Conservation (phyloP, 2,113 vertebrate genomes). For the Myotis davidii region DNA sequence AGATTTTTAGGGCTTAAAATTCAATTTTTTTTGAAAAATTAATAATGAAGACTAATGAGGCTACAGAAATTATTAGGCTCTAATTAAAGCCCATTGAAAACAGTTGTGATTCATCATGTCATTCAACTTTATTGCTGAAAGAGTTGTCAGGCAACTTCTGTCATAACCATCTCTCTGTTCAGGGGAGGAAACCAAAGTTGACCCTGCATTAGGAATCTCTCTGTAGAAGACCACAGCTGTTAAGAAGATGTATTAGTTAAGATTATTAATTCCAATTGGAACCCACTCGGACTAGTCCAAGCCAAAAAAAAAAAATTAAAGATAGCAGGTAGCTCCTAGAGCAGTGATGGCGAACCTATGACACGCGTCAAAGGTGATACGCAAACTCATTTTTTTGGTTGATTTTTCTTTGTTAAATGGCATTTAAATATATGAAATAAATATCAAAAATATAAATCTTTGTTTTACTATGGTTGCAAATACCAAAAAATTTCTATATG, state of each 20-base stretch:
- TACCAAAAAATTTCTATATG: no score
- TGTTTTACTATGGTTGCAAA: no score
- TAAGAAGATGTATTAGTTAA: not conserved
- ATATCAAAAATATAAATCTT: no score
- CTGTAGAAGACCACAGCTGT: not conserved
- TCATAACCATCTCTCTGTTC: not conserved
- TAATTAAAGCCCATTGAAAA: not conserved
- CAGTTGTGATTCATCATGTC: not conserved
- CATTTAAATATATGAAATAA: no score
- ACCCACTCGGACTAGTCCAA: not conserved
- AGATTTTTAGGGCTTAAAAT: not conserved
- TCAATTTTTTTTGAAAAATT: slow-evolving; percentile 27
- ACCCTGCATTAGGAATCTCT: not conserved
- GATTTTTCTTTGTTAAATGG: no score
- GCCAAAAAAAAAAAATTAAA: not conserved
- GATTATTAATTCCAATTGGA: not conserved
- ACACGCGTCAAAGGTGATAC: no score
- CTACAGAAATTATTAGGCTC: not conserved
- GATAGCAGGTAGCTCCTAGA: not conserved
- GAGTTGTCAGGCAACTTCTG: not conserved
- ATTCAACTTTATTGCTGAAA: not conserved
- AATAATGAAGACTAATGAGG: not conserved
- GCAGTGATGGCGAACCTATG: no score
- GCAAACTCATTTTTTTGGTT: no score
- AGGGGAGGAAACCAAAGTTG: not conserved